Base-by-base conservation (phyloP, 2,888 invertebrate species). In the Cephus sareptanus region DNA sequence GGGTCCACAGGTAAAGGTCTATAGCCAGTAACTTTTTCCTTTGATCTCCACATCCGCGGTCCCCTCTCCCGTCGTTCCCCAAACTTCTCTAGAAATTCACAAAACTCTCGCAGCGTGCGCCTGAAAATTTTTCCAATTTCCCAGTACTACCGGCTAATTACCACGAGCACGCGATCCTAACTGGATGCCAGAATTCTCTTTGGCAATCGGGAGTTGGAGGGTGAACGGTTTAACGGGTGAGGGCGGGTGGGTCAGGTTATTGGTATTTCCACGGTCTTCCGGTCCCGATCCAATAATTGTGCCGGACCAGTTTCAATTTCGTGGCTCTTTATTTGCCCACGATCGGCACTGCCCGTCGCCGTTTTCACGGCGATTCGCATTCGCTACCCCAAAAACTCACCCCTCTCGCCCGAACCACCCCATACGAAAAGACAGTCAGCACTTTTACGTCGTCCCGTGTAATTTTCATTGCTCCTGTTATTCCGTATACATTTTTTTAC, bases 231-330 rank as follows among this genome's bases (percentile, higher is more conserved):
- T 56, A 56, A 56, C 56, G 23, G 23, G 9, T 9, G 23, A 23
- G 40, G 40, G 33, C 3, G 3, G 33, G 3, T 3, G 33, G 33
- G 56, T 56, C 4, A 37, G 56, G 56, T 56, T 56, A 56, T 56
- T 56, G 56, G 56, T 56, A 56, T 56, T 56, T 56, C 56, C 56
- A 56, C 23, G 56, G 23, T 56, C 56, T 56, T 56, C 56, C 56
- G 56, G 56, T 71, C 74, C 15, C 80, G 77, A 80, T 73, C 76
- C 80, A 77, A 80, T 81, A 80, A 81, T 81, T 75, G 75, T 69
- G 56, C 75, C 37, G 33, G 56, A 33, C 56, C 23, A 74, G 56
- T 23, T 81, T 81, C 81, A 81, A 79, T 81, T 81, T 81, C 79
- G 75, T 74, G 77, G 33, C 13, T 77, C 76, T 77, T 81, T 81